phyloP scores from a whole-genome alignment of 2,797 vertebrate species.

The Pseudocheirus occidentalis region DNA sequence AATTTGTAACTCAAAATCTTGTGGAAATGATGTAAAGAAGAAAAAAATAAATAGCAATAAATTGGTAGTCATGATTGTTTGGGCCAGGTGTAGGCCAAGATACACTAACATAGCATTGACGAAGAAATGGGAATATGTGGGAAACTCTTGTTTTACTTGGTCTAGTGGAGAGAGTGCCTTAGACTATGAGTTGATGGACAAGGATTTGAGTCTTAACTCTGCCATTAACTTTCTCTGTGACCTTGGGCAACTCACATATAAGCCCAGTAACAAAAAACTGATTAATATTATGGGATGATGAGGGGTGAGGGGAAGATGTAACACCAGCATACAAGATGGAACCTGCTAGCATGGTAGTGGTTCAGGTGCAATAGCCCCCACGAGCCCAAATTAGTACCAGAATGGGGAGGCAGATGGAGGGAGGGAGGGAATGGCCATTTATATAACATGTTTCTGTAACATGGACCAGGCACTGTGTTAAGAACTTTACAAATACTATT shows the following conservation, averaged over 20 bases:
- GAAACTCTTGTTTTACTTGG: not conserved
- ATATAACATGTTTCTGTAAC: not conserved
- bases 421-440: not conserved
- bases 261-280: not conserved
- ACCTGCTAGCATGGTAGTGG: not conserved
- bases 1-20: too few relatives aligned
- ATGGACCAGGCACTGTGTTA: not conserved
- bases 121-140: not conserved
- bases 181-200: fast-evolving
- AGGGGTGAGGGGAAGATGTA: too few relatives aligned
- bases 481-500: not conserved
- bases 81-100: not conserved
- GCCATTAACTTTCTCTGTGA: not conserved
- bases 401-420: not conserved
- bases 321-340: not conserved
- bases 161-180: not conserved
- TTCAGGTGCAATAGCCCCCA: not conserved
- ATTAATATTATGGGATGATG: not conserved
- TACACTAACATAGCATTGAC: not conserved
- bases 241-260: not conserved
- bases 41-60: too few relatives aligned
- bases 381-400: not conserved
- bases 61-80: not conserved
- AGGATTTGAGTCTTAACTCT: not conserved
- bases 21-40: too few relatives aligned